Evolutionary conservation across 2,888 invertebrate species (phyloP).

Genomic region (Bimastos eiseni): DNA sequence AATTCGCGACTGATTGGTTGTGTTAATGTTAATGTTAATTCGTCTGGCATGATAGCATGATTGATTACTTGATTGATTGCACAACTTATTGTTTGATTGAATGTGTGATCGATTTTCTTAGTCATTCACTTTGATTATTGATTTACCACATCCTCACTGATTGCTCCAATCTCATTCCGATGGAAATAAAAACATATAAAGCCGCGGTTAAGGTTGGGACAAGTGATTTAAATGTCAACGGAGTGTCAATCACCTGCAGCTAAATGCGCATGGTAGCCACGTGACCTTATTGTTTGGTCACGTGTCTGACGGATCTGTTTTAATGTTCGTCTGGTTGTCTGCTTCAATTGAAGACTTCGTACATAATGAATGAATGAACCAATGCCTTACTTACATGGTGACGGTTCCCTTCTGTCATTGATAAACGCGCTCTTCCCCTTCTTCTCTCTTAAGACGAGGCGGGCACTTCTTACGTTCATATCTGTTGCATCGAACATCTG

Average conservation of each 20-base stretch:
- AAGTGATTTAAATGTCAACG: neutral
- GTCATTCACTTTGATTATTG: no score
- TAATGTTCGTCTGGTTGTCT: neutral
- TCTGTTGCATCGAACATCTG: neutral
- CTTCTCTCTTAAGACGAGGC: neutral
- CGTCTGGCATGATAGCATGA: no score
- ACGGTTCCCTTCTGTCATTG: neutral
- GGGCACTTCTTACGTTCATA: neutral
- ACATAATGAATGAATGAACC: neutral
- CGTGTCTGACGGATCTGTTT: neutral
- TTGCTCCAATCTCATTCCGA: no score
- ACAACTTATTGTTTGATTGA: no score
- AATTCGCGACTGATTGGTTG: no score
- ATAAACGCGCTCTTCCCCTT: neutral
- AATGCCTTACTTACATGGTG: neutral
- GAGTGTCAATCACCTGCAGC: neutral
- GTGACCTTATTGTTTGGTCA: neutral
- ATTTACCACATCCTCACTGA: no score
- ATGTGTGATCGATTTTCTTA: no score
- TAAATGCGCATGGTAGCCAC: neutral
- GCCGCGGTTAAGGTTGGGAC: neutral
- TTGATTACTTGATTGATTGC: no score
- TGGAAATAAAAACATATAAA: no score
- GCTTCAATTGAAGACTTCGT: neutral
- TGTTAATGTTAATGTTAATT: no score